These are phyloP conservation scores for Rhimphoctona megacephalus DNA, from an alignment of 2,888 invertebrate species.

Conservation along the genomic window DNA sequence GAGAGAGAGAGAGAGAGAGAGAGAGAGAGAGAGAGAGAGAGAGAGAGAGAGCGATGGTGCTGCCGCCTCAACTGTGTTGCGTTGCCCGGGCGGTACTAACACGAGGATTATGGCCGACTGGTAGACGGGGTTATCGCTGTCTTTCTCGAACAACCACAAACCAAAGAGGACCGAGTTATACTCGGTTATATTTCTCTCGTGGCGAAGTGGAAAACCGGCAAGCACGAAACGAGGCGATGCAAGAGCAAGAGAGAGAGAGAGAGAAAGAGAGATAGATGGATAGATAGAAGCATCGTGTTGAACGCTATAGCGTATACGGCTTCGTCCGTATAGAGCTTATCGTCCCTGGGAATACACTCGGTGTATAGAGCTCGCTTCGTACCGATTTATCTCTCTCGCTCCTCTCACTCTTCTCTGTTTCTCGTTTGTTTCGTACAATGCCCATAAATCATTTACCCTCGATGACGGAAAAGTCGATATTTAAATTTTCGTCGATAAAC, in stretches of 20 bases:
- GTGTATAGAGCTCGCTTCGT: constrained; percentile 49
- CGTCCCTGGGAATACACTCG: constrained; percentile 62
- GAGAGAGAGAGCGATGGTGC: constrained; percentile 52
- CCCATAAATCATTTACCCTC: constrained; percentile 63
- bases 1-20: constrained; percentile 47
- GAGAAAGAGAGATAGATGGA: constrained; percentile 35
- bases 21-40: constrained; percentile 41
- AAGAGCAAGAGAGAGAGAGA: neutral
- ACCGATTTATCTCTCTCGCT: constrained; percentile 54
- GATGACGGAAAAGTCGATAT: constrained; percentile 67
- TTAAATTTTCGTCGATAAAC: constrained; percentile 56
- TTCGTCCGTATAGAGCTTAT: constrained; percentile 60
- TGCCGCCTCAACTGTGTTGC: constrained; percentile 44
- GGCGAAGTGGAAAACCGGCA: constrained; percentile 64
- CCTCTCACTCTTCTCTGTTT: constrained; percentile 25
- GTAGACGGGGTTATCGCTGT: constrained; percentile 68
- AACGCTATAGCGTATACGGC: constrained; percentile 28
- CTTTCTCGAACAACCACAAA: constrained; percentile 36
- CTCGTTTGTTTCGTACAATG: constrained; percentile 49
- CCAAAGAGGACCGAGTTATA: constrained; percentile 67
- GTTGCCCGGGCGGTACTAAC: constrained; percentile 73
- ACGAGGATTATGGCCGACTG: constrained; percentile 80
- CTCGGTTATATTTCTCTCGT: constrained; percentile 57
- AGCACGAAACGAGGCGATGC: constrained; percentile 33
- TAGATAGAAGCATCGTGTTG: constrained; percentile 45